A percentile compares a stretch with the other conserved stretches of the same genome.
These are phyloP conservation scores for Sapajus apella DNA, from an alignment of 2,113 vertebrate genomes.

Conservation along the genomic window DNA sequence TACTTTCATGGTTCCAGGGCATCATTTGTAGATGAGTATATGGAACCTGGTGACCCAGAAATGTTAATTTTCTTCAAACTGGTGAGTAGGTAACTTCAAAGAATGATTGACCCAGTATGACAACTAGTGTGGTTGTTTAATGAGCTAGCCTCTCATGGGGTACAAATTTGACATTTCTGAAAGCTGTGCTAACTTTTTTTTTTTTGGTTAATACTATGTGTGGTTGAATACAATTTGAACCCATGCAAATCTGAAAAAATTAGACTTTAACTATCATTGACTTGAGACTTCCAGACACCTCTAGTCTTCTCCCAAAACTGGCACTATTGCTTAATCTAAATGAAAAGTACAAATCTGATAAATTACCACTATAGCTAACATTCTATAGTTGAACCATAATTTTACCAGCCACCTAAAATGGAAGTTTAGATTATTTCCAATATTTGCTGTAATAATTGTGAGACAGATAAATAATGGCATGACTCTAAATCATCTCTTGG, in stretches of 20 bases:
- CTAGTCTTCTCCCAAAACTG: background rate
- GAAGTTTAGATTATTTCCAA: background rate
- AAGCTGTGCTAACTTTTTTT: constrained; percentile 2
- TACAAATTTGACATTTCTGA: constrained; percentile 48
- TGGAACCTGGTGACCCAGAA: constrained; percentile 74
- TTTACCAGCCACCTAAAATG: background rate
- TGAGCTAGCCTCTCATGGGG: constrained; percentile 41
- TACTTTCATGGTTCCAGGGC: constrained; percentile 51
- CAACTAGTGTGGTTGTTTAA: constrained; percentile 56
- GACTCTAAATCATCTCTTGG: background rate
- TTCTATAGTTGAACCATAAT: background rate
- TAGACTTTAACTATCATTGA: background rate
- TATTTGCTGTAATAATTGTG: constrained; percentile 35
- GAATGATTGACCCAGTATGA: constrained; percentile 54
- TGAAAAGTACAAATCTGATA: background rate
- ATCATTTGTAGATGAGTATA: constrained; percentile 61
- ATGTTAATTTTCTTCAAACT: constrained; percentile 70
- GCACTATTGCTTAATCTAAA: background rate
- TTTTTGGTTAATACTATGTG: background rate
- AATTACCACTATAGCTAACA: background rate
- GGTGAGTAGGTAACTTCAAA: constrained; percentile 65
- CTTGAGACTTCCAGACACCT: background rate
- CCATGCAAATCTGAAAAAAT: background rate
- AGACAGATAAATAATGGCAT: too few species aligned
- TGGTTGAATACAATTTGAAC: background rate